Base-by-base conservation (phyloP, 2,888 invertebrate species). In the Drosophila paramelanica region DNA sequence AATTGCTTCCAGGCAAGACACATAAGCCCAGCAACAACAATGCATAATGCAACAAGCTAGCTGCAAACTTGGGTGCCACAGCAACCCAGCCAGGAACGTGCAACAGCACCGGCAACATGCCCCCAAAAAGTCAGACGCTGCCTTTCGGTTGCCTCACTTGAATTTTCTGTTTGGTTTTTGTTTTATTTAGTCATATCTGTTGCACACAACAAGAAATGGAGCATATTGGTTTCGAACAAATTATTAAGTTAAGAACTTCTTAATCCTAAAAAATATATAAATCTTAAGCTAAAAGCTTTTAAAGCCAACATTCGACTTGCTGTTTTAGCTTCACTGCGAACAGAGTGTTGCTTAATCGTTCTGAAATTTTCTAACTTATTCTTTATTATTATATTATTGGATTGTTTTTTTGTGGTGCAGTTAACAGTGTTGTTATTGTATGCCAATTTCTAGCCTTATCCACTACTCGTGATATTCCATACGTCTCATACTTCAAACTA, bases 1-100 rank as follows among this genome's bases (percentile, higher is more conserved):
- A 91, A 91, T 91, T 91, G 91, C 90, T 89, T 76, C 84, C 89
- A 88, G 88, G 72, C 83, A 74, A 81, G 65, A 67, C 17, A 25
- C 42, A 45, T 64, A 51, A 20, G 39, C 51, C 49, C 57, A 60
- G 25, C 47, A 57, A 58, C 77, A 73, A 77, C 72, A 77, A 70
- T 66, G 67, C 66, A 73, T 65, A 80, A 81, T 58, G 79, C 70
- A 80, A 68, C 65, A 60, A 58, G 66, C 56, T 51, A 6, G 49
- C 41, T 39, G 36, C 41, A 17, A 17, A 10, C 41, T 17, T 14
- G 14, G 41, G 17, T 10, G 10, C 41, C 41, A 17, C 41, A 47
- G 42, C 36, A 51, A 46, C 58, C 47, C 49, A 43, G 57, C 53
- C 39, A 60, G 70, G 76, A 79, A 78, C 75, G 77, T 78, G 74